Evolutionary conservation across 1,140 invertebrate genomes (phyloP).

Genomic region (Frieseomelitta varia): DNA sequence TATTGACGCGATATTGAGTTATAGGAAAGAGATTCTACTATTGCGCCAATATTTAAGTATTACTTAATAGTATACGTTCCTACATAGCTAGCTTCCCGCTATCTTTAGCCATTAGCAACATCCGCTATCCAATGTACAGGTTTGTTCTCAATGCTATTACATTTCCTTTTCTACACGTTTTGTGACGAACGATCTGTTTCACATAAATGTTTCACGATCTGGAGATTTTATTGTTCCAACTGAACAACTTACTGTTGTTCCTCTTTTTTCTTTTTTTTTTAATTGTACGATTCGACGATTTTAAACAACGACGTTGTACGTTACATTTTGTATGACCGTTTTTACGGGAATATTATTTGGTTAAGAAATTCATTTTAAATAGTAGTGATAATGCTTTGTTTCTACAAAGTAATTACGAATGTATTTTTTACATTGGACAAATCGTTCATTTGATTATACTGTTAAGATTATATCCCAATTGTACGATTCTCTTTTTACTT

Average conservation of each 20-base stretch:
- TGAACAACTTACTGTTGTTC: no score
- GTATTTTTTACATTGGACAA: neutral
- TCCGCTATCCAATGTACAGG: constrained; percentile 52
- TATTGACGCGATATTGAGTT: constrained; percentile 56
- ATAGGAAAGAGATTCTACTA: constrained; percentile 38
- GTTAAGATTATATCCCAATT: constrained; percentile 18
- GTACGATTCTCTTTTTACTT: neutral
- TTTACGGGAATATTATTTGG: neutral
- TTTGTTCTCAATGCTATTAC: constrained; percentile 67
- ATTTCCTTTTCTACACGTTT: constrained; percentile 23
- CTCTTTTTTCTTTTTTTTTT: constrained; percentile 2
- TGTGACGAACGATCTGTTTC: neutral
- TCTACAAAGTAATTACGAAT: neutral
- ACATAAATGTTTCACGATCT: neutral
- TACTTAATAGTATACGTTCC: constrained; percentile 69
- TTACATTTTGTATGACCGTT: neutral
- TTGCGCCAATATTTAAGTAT: constrained; percentile 62
- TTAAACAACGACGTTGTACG: neutral
- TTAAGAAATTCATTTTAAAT: constrained; percentile 20
- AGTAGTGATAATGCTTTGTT: neutral
- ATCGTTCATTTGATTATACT: constrained; percentile 24
- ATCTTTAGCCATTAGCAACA: constrained; percentile 57
- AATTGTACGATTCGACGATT: neutral
- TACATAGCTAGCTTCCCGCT: constrained; percentile 67
- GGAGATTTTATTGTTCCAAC: constrained; percentile 39